Conservation (phyloP, 2,797 vertebrate species). For the Siniperca scherzeri region DNA sequence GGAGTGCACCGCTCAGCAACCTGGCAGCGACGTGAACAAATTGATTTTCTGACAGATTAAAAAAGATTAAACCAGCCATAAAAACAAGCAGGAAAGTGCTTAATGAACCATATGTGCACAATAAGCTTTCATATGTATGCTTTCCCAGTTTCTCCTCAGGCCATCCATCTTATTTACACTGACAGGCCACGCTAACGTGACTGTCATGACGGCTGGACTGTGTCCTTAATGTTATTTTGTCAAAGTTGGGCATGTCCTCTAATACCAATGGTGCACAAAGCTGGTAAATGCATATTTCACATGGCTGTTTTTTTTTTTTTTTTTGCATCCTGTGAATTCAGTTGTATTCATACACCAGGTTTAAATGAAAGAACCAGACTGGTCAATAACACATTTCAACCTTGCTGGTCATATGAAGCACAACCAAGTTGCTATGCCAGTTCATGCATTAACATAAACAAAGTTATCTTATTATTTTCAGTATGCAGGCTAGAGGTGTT, state of each 20-base stretch:
- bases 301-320: too few relatives aligned
- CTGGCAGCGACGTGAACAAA: slow-evolving; percentile 86
- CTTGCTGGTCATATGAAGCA: not conserved
- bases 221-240: slow-evolving; percentile 67
- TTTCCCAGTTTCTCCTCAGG: slow-evolving; percentile 75
- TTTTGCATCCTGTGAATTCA: not conserved
- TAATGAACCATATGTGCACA: slow-evolving; percentile 86
- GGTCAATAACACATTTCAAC: not conserved
- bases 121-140: slow-evolving; percentile 87
- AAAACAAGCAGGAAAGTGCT: slow-evolving; percentile 87
- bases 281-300: not conserved
- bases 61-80: slow-evolving; percentile 88
- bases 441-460: not conserved
- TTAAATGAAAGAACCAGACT: slow-evolving; percentile 13
- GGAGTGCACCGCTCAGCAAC: slow-evolving; percentile 84
- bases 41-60: slow-evolving; percentile 90
- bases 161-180: slow-evolving; percentile 84
- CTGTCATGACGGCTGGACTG: slow-evolving; percentile 66
- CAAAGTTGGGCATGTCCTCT: slow-evolving; percentile 19
- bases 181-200: slow-evolving; percentile 75
- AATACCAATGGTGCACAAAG: not conserved
- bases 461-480: not conserved
- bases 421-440: not conserved
- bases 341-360: not conserved
- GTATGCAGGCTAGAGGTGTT: not conserved